A percentile compares a stretch with the other conserved stretches of the same genome.
phyloP scores from a whole-genome alignment of 2,888 invertebrate species.

The Catotricha subobsoleta region DNA sequence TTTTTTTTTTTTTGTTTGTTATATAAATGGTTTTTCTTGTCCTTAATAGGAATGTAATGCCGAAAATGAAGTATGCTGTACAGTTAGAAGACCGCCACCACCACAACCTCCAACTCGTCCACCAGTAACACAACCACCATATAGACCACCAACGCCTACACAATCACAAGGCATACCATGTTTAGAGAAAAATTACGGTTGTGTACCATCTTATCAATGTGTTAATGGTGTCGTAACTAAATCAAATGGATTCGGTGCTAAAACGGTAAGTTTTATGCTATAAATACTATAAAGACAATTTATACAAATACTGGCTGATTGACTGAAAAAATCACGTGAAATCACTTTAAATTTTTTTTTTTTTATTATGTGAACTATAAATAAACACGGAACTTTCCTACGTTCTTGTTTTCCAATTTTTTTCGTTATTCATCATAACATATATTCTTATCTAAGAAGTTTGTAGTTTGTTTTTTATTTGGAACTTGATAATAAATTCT shows the following conservation, averaged over 20 bases:
- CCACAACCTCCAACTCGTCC: conserved; percentile 4
- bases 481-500: no score
- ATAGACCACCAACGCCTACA: conserved; percentile 10
- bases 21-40: no score
- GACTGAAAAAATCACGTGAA: neutral
- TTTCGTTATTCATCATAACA: no score
- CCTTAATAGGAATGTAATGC: conserved; percentile 29
- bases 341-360: neutral
- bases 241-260: conserved; percentile 20
- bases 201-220: conserved; percentile 24
- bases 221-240: conserved; percentile 22
- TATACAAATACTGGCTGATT: no score
- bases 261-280: conserved; percentile 25
- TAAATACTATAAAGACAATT: no score
- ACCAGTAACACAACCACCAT: conserved; percentile 17
- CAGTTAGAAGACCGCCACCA: conserved; percentile 17
- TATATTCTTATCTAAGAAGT: no score
- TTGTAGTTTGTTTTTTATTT: no score
- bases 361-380: no score
- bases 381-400: no score
- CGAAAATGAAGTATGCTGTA: conserved; percentile 29
- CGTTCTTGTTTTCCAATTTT: no score
- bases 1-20: no score
- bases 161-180: conserved; percentile 17
- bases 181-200: conserved; percentile 20